These are phyloP conservation scores for Corythucha ciliata DNA, from an alignment of 2,888 invertebrate genomes.

Conservation along the genomic window DNA sequence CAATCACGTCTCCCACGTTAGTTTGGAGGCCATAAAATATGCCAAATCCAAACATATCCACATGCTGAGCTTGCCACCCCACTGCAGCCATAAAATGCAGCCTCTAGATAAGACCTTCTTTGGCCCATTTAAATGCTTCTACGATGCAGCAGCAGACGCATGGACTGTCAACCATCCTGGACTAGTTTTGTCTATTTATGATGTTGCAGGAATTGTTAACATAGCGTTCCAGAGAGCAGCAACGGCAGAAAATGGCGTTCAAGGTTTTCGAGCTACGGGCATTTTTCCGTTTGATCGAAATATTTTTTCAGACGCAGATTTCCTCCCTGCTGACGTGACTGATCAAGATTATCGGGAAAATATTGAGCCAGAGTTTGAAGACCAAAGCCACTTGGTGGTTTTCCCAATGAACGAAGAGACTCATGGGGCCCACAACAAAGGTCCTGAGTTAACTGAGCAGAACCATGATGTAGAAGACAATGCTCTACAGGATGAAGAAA, in stretches of 20 bases:
- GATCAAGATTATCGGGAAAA: no score
- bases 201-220: conserved; percentile 12
- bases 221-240: conserved; percentile 7
- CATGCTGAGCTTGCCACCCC: conserved; percentile 35
- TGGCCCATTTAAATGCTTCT: conserved; percentile 9
- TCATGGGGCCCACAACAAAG: no score
- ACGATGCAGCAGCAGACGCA: conserved; percentile 1
- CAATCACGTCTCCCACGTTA: conserved; percentile 34
- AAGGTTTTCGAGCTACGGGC: conserved; percentile 15
- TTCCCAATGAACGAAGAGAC: no score
- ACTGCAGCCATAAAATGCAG: conserved; percentile 33
- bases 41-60: conserved; percentile 32
- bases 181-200: neutral
- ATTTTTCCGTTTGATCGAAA: conserved; percentile 10
- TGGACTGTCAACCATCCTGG: conserved; percentile 16
- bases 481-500: neutral
- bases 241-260: neutral
- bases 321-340: conserved; percentile 14
- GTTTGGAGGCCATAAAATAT: conserved; percentile 32
- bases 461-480: conserved; percentile 1
- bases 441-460: no score
- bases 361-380: neutral
- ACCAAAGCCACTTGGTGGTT: no score
- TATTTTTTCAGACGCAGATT: conserved; percentile 20
- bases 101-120: conserved; percentile 19